phyloP scores from a whole-genome alignment of 1,140 invertebrate genomes.

The Scaptodrosophila lebanonensis region DNA sequence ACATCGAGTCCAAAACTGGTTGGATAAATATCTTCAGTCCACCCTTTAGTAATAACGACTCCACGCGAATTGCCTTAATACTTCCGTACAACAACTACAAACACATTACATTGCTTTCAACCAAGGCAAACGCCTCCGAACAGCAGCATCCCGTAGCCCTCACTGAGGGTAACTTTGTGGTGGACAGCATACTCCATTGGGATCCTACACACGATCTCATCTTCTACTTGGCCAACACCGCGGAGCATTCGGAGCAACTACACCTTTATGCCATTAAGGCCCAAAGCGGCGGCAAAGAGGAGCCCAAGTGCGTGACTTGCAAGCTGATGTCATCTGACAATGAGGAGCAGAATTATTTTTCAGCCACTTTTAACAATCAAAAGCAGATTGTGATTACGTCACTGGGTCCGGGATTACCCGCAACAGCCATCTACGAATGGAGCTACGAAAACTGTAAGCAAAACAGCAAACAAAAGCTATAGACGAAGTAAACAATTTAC shows the following conservation, averaged over 20 bases:
- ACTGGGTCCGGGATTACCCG: conserved; percentile 65
- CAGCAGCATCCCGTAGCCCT: conserved; percentile 42
- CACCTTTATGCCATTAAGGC: conserved; percentile 80
- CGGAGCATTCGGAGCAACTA: conserved; percentile 79
- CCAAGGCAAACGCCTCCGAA: conserved; percentile 43
- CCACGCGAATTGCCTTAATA: conserved; percentile 80
- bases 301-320: conserved; percentile 80
- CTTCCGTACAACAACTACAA: conserved; percentile 83
- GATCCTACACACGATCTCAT: conserved; percentile 82
- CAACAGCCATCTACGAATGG: conserved; percentile 55
- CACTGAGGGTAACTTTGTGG: conserved; percentile 86
- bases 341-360: conserved; percentile 65
- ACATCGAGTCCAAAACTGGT: conserved; percentile 78
- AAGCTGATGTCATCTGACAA: conserved; percentile 62
- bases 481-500: too few species aligned
- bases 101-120: conserved; percentile 82
- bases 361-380: conserved; percentile 60
- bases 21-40: conserved; percentile 84
- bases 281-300: conserved; percentile 44
- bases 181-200: conserved; percentile 88
- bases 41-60: conserved; percentile 80
- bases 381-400: conserved; percentile 65
- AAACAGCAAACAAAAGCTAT: too few species aligned
- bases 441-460: conserved; percentile 47
- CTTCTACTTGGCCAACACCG: conserved; percentile 82